A percentile compares a stretch with the other conserved stretches of the same genome.
Conservation (phyloP, 2,113 vertebrate species). For the Cyanistes caeruleus region DNA sequence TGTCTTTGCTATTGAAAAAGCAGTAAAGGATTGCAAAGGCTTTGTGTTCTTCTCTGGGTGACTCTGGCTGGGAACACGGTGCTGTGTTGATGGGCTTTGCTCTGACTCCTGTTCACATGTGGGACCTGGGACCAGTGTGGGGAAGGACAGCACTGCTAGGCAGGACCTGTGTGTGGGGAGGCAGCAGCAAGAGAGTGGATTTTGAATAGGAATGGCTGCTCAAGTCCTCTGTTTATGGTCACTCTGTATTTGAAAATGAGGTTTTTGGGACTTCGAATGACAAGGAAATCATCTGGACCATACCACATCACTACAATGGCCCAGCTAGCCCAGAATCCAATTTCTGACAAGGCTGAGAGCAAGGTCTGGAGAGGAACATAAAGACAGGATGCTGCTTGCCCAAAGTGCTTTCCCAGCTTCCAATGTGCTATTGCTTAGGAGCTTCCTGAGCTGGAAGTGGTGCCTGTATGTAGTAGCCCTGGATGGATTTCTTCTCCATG, state of each 20-base stretch:
- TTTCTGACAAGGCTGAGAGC: background rate
- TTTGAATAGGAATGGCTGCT: background rate
- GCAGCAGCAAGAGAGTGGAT: background rate
- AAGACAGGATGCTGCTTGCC: background rate
- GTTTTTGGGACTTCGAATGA: background rate
- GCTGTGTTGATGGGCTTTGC: background rate
- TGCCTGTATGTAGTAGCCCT: background rate
- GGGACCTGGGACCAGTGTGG: background rate
- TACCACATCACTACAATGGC: background rate
- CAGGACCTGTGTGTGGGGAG: background rate
- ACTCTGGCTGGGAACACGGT: fast-evolving
- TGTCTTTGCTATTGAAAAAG: background rate
- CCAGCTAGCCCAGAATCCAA: background rate
- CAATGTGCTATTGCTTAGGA: background rate
- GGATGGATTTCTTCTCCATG: background rate
- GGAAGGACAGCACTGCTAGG: background rate
- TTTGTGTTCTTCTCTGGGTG: background rate
- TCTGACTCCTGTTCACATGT: background rate
- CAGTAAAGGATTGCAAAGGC: background rate
- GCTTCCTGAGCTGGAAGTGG: background rate
- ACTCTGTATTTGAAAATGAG: background rate
- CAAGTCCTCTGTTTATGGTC: background rate
- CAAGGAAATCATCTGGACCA: background rate
- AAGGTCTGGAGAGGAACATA: background rate
- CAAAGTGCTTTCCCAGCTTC: background rate